These are phyloP conservation scores for Anarhynchus alexandrinus DNA, from an alignment of 2,113 vertebrate species.

Conservation along the genomic window DNA sequence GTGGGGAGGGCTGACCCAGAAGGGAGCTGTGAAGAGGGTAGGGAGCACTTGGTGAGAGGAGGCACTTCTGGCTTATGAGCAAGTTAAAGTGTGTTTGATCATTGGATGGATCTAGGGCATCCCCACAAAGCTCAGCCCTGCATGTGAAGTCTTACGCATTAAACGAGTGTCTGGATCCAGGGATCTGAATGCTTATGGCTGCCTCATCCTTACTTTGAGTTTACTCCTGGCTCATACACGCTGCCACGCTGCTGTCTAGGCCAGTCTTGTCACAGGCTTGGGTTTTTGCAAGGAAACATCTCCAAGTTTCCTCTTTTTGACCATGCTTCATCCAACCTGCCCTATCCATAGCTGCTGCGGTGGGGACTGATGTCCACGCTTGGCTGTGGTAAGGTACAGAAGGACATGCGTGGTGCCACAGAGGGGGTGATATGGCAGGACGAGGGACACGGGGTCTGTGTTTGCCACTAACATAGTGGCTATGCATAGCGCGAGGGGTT, in stretches of 20 bases:
- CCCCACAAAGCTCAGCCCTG: not conserved
- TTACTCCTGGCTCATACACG: not conserved
- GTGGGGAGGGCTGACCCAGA: slow-evolving; percentile 38
- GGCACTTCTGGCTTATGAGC: not conserved
- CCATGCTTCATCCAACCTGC: not conserved
- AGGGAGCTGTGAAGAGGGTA: not conserved
- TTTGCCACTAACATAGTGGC: not conserved
- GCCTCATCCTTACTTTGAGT: not conserved
- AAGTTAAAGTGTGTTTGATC: not conserved
- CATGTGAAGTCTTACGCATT: not conserved
- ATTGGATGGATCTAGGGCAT: not conserved
- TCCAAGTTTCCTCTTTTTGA: not conserved
- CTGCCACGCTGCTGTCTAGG: rapidly evolving
- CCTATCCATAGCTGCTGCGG: not conserved
- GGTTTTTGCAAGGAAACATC: not conserved
- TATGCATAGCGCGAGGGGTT: rapidly evolving
- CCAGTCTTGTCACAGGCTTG: not conserved
- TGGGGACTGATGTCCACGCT: not conserved
- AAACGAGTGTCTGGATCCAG: not conserved
- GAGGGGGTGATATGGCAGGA: not conserved
- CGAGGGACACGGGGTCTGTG: not conserved
- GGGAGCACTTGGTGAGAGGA: not conserved
- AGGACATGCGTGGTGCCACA: rapidly evolving
- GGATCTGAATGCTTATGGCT: not conserved
- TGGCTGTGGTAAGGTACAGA: not conserved